Evolutionary conservation across 2,113 vertebrate species (phyloP), one percentile per base, ranked within the genome.

Genomic region (Heptranchias perlo): DNA sequence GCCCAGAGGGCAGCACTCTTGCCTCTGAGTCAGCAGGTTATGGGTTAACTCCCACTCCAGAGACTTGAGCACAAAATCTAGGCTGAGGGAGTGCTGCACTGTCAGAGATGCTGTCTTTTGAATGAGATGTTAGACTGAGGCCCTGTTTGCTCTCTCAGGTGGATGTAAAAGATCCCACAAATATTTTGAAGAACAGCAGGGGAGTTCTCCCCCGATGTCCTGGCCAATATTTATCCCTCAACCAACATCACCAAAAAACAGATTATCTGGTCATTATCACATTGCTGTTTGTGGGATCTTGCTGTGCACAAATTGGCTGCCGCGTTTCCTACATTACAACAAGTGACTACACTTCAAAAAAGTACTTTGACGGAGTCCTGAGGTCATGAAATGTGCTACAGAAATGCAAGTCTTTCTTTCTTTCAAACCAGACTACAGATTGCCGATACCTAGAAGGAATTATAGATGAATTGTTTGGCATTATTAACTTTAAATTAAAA

Each of bases 401-500:
- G 31, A 73, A 73, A 31, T 35, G 31, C 31, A 73, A 73, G 3
- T 8, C 5, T 31, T 35, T 73, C 69, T 35, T 73, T 35, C 69
- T 8, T n/a, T 93, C n/a, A 23, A 93, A 39, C 54, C n/a, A 62
- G 58, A 16, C 21, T 16, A 13, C n/a, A 16, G 76, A 64, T 92
- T 39, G 54, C 35, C 16, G 35, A 92, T n/a, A 62, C 58, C 35
- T 23, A 16, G 58, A 93, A 82, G 89, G 89, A 62, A 39, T 62
- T 64, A 35, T 8, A 62, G 54, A 62, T 62, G 89, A 93, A 39
- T 23, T 93, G 39, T 39, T 39, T 61, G n/a, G 58, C 6, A 93
- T 93, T 64, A 93, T 93, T 93, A 93, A 44, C 58, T 93, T 93
- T 39, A 62, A 93, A 93, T 93, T 93, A 21, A 93, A 93, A 93